Percentiles rank a stretch among this genome's conserved stretches.
Evolutionary conservation across 2,888 invertebrate species (phyloP).

Genomic region (Apamea anceps): DNA sequence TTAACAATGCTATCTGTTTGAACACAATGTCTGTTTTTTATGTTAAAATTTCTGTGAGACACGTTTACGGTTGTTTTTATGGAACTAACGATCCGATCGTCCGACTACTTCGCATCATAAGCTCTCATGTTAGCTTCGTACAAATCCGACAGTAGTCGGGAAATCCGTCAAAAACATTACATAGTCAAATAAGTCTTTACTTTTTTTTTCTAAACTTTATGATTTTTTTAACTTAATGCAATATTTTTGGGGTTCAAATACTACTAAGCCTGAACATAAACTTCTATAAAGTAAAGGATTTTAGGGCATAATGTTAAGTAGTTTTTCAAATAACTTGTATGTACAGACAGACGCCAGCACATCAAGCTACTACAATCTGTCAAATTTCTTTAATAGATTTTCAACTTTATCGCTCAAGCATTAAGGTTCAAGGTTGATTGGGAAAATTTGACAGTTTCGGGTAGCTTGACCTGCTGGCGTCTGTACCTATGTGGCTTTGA

Average conservation of each 20-base stretch:
- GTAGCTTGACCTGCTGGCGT: no score
- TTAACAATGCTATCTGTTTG: not conserved
- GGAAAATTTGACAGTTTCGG: no score
- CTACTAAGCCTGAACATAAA: not conserved
- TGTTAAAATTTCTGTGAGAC: conserved; percentile 4
- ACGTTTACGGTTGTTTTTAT: not conserved
- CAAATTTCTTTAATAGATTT: no score
- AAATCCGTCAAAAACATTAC: not conserved
- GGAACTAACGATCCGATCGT: not conserved
- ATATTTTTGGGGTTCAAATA: conserved; percentile 5
- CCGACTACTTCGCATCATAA: not conserved
- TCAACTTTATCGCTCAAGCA: no score
- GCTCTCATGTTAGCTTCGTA: not conserved
- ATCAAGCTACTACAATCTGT: no score
- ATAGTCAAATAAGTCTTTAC: not conserved
- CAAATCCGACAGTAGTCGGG: not conserved
- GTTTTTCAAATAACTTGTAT: conserved; percentile 56
- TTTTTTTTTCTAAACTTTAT: not conserved
- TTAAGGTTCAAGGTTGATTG: no score
- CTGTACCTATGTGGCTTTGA: conserved; percentile 35
- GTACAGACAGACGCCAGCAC: no score
- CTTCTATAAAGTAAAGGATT: conserved; percentile 7
- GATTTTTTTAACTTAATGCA: conserved; percentile 15
- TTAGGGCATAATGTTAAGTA: conserved; percentile 7
- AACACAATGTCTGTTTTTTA: conserved; percentile 9